A percentile compares a stretch with the other conserved stretches of the same genome.
Conservation (phyloP, 2,888 invertebrate species). For the Platycheirus rosarum region DNA sequence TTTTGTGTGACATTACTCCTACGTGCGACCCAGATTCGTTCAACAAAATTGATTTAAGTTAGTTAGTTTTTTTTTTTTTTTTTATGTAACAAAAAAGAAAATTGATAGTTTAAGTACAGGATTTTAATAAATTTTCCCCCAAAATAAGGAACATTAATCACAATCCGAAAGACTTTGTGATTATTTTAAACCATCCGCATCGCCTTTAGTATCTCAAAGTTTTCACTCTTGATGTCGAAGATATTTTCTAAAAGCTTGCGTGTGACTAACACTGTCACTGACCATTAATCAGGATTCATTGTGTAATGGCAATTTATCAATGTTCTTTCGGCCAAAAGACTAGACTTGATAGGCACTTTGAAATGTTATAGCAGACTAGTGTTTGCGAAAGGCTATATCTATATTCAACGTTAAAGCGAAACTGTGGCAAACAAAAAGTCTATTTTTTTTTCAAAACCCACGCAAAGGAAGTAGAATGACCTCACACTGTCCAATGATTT, state of each 20-base stretch:
- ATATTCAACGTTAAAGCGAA: background rate
- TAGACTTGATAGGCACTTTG: background rate
- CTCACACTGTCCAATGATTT: slow-evolving; percentile 30
- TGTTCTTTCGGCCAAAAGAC: slow-evolving; percentile 18
- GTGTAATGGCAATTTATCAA: slow-evolving; percentile 18
- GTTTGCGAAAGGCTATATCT: no score
- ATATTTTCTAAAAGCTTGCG: background rate
- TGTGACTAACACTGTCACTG: slow-evolving; percentile 1
- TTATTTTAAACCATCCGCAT: background rate
- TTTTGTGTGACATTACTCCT: no score
- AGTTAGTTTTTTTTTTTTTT: no score
- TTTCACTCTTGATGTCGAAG: background rate
- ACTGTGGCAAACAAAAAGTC: slow-evolving; percentile 9
- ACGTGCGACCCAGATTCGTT: no score
- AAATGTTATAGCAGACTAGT: background rate
- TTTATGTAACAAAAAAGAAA: no score
- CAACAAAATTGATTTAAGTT: no score
- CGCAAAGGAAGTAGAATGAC: slow-evolving; percentile 41
- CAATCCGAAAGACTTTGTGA: slow-evolving; percentile 1
- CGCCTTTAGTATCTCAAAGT: background rate
- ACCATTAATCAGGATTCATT: slow-evolving; percentile 47
- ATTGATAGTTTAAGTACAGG: no score
- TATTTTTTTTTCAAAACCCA: background rate
- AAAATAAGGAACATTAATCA: slow-evolving; percentile 35
- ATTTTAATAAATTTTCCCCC: no score